Conservation (phyloP, 2,113 vertebrate species). For the Lagopus muta region DNA sequence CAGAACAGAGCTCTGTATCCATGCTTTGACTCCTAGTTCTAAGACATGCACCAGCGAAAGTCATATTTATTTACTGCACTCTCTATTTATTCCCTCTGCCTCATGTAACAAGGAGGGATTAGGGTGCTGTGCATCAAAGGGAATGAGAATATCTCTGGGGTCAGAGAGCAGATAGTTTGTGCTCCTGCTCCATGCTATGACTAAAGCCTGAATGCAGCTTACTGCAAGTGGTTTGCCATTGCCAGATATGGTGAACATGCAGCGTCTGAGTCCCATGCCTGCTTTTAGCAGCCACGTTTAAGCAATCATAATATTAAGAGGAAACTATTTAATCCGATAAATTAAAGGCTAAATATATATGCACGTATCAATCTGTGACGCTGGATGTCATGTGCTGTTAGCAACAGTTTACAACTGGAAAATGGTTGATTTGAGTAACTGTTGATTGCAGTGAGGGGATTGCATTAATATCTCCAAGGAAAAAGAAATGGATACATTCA, state of each 20-base stretch:
- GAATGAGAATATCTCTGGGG: neutral
- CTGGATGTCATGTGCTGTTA: neutral
- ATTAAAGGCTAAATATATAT: neutral
- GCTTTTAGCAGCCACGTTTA: neutral
- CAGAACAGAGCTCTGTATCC: neutral
- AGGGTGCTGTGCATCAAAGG: neutral
- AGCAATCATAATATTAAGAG: neutral
- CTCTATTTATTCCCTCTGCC: neutral
- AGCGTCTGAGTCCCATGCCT: neutral
- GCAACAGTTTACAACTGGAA: neutral
- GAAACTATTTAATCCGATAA: neutral
- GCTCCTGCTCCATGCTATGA: rapidly evolving
- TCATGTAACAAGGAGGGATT: neutral
- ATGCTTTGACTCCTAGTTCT: neutral
- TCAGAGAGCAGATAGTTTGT: neutral
- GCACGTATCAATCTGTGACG: neutral
- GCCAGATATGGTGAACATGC: neutral
- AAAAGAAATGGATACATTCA: neutral
- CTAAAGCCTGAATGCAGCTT: neutral
- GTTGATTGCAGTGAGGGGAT: neutral
- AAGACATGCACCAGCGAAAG: neutral
- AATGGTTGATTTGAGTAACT: neutral
- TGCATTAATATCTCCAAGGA: neutral
- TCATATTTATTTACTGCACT: neutral
- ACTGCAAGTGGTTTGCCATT: neutral